Conservation (phyloP, 2,797 vertebrate genomes). For the Crax fasciolata region DNA sequence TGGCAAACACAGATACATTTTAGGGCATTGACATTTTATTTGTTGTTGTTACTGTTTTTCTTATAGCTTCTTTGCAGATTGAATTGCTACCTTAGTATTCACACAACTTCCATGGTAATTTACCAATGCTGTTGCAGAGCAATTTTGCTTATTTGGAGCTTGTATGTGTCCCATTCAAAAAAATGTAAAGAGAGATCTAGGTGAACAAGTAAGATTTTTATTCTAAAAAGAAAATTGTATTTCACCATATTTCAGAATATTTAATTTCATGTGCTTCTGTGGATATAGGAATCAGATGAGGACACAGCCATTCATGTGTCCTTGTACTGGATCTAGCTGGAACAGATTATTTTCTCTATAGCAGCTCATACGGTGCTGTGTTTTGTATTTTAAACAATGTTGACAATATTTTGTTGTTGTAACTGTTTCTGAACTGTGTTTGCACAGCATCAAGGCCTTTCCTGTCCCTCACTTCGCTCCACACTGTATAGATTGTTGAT, state of each 20-base stretch:
- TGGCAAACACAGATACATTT: background rate
- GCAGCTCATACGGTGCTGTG: background rate
- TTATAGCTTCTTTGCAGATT: background rate
- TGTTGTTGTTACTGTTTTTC: background rate
- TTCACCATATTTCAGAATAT: background rate
- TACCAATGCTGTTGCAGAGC: background rate
- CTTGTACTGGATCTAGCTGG: background rate
- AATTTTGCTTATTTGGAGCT: background rate
- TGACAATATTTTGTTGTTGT: background rate
- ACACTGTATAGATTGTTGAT: fast-evolving
- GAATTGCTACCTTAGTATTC: slow-evolving; percentile 6
- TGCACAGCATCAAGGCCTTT: no score
- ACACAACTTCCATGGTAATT: background rate
- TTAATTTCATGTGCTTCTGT: background rate
- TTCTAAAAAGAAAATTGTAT: background rate
- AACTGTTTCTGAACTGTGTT: background rate
- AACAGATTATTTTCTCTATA: background rate
- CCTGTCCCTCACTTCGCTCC: background rate
- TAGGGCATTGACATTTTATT: background rate
- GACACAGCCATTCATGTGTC: background rate
- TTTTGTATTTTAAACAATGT: background rate
- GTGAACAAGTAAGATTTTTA: background rate
- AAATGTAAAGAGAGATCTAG: background rate
- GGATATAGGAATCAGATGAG: background rate
- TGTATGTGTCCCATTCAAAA: background rate